Base-by-base conservation (phyloP, 2,113 vertebrate genomes). In the Colaptes auratus region DNA sequence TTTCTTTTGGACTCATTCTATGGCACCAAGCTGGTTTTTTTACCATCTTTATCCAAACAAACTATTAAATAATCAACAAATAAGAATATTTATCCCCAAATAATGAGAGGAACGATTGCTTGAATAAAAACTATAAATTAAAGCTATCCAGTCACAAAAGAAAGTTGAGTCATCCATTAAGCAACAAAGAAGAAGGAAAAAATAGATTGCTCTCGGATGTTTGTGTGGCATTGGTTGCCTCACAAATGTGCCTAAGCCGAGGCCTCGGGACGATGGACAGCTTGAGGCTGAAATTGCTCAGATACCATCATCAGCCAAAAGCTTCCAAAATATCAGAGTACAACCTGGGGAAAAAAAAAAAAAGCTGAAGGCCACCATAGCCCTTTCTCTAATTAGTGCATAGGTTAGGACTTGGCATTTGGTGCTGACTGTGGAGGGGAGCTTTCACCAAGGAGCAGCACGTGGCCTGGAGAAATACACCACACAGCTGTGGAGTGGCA, bases 1-100 rank as follows among this genome's bases (percentile, higher is more conserved):
- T 98, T 98, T 98, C 96, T 97, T 98, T 98, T 98, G 98, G 98
- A 98, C 96, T 98, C 96, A 6, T 95, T 97, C 97, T 97, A 96
- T 98, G 97, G 97, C 95, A 96, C 95, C 95, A 97, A 97, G 96
- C 96, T 94, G 96, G 1, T 86, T 82, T 95, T 88, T 89, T 84
- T 94, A 52, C 92, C 81, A 86, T 96, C 97, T 97, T 97, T 96
- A 89, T 91, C 95, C 96, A 96, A 96, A 92, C 89, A 97, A 97
- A 96, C 97, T 96, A 96, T 97, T 98, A 96, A 97, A 94, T 87
- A 94, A 96, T 96, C 94, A 96, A 94, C 96, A 95, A 92, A 96
- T 97, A 97, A 94, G 93, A 95, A 95, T 92, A 90, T 96, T 97
- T 97, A 96, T 96, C 92, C 93, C 95, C 96, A 97, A 93, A 93